Percentiles rank a stretch among this genome's conserved stretches.
These are phyloP conservation scores for Apeira syringaria DNA, from an alignment of 2,888 invertebrate genomes.

Conservation along the genomic window DNA sequence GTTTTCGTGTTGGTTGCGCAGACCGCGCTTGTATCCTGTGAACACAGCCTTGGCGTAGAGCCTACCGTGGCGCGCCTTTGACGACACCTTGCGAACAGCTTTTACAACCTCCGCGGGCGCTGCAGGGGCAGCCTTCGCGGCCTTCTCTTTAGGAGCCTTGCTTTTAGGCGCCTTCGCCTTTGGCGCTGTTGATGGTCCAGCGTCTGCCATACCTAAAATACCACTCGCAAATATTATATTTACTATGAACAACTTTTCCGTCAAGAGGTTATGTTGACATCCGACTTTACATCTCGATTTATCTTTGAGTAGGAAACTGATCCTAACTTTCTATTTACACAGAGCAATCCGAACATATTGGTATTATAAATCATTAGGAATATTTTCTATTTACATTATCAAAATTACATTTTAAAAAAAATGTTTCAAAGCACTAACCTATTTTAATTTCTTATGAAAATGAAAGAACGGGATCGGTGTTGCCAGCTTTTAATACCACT, in stretches of 20 bases:
- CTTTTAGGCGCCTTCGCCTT: conserved; percentile 82
- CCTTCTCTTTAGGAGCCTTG: conserved; percentile 84
- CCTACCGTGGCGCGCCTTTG: conserved; percentile 88
- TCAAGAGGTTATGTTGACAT: conserved; percentile 77
- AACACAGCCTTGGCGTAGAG: conserved; percentile 99
- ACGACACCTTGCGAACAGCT: conserved; percentile 76
- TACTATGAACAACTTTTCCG: conserved; percentile 30
- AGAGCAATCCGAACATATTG: conserved; percentile 13
- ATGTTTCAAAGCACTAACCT: conserved; percentile 64
- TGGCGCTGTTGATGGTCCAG: conserved; percentile 78
- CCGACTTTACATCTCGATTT: conserved; percentile 56
- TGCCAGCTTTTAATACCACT: too few relatives aligned
- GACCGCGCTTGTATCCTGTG: conserved; percentile 97
- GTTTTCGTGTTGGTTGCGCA: conserved; percentile 98
- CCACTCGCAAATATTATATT: conserved; percentile 36
- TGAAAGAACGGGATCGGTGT: conserved; percentile 62
- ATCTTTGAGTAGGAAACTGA: conserved; percentile 49
- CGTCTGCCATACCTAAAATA: conserved; percentile 86
- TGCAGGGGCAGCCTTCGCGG: conserved; percentile 79
- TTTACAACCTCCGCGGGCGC: conserved; percentile 80
- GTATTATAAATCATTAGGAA: conserved; percentile 22
- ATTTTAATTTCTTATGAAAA: conserved; percentile 62
- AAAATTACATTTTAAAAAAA: conserved; percentile 38
- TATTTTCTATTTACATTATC: conserved; percentile 41
- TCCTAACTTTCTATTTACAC: conserved; percentile 39